These are phyloP conservation scores for Rhingia campestris DNA, from an alignment of 2,888 invertebrate genomes.

Conservation along the genomic window DNA sequence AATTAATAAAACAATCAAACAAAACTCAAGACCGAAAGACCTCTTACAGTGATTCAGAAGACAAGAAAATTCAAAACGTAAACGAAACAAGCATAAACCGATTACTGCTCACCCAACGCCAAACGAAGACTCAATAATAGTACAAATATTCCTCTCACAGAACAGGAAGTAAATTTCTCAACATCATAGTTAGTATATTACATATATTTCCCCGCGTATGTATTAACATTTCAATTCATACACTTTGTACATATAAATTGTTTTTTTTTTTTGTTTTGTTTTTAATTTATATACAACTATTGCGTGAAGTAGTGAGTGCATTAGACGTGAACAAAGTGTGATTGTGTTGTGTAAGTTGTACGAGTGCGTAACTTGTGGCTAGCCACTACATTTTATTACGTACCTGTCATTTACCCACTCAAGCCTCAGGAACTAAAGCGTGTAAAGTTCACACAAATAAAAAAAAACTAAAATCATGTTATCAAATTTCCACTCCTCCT, in stretches of 20 bases:
- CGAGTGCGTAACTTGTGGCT: slow-evolving; percentile 56
- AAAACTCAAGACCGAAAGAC: slow-evolving; percentile 22
- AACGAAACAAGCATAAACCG: slow-evolving; percentile 28
- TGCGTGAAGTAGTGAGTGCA: slow-evolving; percentile 57
- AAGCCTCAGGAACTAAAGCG: not conserved
- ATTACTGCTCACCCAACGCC: slow-evolving; percentile 59
- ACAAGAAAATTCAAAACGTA: slow-evolving; percentile 14
- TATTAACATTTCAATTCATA: slow-evolving; percentile 31
- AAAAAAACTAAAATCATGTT: slow-evolving; percentile 20
- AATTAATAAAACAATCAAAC: slow-evolving; percentile 16
- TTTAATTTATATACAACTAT: slow-evolving; percentile 20
- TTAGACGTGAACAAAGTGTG: slow-evolving; percentile 38
- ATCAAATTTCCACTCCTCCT: slow-evolving; percentile 3
- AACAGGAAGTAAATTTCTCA: slow-evolving; percentile 56
- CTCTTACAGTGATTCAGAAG: slow-evolving; percentile 43
- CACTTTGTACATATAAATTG: slow-evolving; percentile 8
- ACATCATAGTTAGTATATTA: slow-evolving; percentile 43
- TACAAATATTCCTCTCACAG: slow-evolving; percentile 44
- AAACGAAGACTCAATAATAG: slow-evolving; percentile 47
- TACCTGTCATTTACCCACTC: slow-evolving; percentile 18
- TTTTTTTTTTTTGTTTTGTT: slow-evolving; percentile 24
- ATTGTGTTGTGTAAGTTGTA: slow-evolving; percentile 55
- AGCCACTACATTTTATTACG: slow-evolving; percentile 22
- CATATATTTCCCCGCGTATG: slow-evolving; percentile 46
- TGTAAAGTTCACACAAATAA: slow-evolving; percentile 18